Evolutionary conservation across 2,888 invertebrate genomes (phyloP).

Genomic region (Azorinus chamasolen): DNA sequence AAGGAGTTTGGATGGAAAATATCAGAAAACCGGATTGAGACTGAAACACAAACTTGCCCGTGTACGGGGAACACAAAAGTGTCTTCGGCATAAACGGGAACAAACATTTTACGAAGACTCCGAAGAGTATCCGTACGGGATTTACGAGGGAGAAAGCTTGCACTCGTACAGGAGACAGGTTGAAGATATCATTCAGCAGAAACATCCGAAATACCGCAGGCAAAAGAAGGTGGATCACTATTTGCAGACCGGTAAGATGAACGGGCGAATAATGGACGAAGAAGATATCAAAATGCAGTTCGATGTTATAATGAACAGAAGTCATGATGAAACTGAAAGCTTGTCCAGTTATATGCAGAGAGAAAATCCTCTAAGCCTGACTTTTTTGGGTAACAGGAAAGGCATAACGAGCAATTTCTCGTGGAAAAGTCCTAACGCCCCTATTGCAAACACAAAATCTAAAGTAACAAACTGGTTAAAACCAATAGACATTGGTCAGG

Average conservation of each 20-base stretch:
- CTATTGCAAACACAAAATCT: neutral
- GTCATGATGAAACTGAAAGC: slow-evolving; percentile 14
- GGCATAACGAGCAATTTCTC: slow-evolving; percentile 1
- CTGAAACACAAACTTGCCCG: slow-evolving; percentile 44
- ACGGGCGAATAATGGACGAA: slow-evolving; percentile 39
- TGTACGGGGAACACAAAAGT: slow-evolving; percentile 53
- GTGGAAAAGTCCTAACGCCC: slow-evolving; percentile 6
- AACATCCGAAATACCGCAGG: slow-evolving; percentile 52
- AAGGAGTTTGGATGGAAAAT: slow-evolving; percentile 45
- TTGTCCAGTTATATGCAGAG: slow-evolving; percentile 17
- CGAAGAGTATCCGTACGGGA: slow-evolving; percentile 58
- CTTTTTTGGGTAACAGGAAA: slow-evolving; percentile 19
- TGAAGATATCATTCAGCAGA: slow-evolving; percentile 46
- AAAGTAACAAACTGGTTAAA: slow-evolving; percentile 1
- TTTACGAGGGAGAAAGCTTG: slow-evolving; percentile 56
- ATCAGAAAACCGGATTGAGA: slow-evolving; percentile 18
- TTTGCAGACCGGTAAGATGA: slow-evolving; percentile 34
- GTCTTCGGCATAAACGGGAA: slow-evolving; percentile 42
- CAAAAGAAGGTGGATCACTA: slow-evolving; percentile 39
- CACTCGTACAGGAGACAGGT: slow-evolving; percentile 49
- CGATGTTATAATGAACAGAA: slow-evolving; percentile 44
- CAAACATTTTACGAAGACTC: slow-evolving; percentile 51
- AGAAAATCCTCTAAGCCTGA: slow-evolving; percentile 40
- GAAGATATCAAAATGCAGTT: slow-evolving; percentile 49
- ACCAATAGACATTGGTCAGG: neutral